Conservation (phyloP, 2,888 invertebrate genomes). For the Catocala sponsa region DNA sequence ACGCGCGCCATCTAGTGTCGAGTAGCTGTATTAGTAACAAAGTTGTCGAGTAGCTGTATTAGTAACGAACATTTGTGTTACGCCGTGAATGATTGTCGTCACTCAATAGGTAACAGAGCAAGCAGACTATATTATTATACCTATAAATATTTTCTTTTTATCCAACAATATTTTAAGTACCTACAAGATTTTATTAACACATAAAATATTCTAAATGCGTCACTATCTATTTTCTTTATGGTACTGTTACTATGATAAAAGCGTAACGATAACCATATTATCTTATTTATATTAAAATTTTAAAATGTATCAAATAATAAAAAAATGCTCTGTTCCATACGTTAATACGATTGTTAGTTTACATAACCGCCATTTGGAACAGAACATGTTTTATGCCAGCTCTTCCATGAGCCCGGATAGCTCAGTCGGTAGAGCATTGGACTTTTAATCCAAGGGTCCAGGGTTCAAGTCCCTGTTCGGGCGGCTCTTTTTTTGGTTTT, state of each 20-base stretch:
- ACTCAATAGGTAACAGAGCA: too few species aligned
- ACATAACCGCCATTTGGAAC: constrained; percentile 7
- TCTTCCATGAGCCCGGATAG: constrained; percentile 81
- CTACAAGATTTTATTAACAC: neutral
- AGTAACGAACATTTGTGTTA: constrained; percentile 4
- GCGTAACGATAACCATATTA: neutral
- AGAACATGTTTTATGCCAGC: constrained; percentile 3
- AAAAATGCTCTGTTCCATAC: too few species aligned
- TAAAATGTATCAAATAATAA: too few species aligned
- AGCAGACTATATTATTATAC: too few species aligned
- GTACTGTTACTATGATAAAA: neutral
- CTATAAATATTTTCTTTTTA: too few species aligned
- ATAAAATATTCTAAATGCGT: neutral
- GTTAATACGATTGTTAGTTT: neutral
- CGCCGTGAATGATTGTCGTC: too few species aligned
- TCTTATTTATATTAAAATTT: neutral
- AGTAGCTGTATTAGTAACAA: constrained; percentile 61
- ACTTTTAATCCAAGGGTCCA: constrained; percentile 89
- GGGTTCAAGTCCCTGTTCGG: constrained; percentile 89
- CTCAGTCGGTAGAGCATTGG: constrained; percentile 89
- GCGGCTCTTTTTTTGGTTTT: constrained; percentile 63
- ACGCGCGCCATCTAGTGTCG: constrained; percentile 72
- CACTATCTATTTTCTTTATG: neutral
- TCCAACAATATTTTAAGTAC: too few species aligned
- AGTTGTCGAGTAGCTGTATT: constrained; percentile 61